phyloP scores from a whole-genome alignment of 2,113 vertebrate species.

The Mormyrus lacerda region DNA sequence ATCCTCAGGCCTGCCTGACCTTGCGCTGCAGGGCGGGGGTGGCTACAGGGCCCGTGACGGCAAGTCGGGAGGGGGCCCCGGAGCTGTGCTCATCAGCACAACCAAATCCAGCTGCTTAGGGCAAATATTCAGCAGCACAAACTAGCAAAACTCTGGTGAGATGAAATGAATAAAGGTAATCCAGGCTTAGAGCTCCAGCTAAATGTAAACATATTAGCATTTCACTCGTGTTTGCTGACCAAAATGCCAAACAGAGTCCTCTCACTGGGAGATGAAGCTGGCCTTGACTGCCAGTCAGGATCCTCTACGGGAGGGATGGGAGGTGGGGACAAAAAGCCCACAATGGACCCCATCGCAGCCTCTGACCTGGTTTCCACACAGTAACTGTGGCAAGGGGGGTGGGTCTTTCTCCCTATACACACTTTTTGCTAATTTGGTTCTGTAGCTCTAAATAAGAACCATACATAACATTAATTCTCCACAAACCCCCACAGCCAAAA shows the following conservation, averaged over 20 bases:
- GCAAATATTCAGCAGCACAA: not conserved
- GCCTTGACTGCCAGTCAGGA: not conserved
- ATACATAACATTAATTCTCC: not conserved
- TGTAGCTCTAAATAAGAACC: not conserved
- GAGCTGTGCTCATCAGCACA: not conserved
- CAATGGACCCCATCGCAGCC: not conserved
- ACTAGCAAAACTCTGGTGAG: not conserved
- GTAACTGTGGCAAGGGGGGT: not conserved
- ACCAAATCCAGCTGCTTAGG: not conserved
- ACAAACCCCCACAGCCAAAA: not conserved
- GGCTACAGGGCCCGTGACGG: not conserved
- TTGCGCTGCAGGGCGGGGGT: not conserved
- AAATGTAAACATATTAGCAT: constrained; percentile 4
- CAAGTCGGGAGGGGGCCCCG: not conserved
- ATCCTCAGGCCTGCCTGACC: not conserved
- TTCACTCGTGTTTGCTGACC: not conserved
- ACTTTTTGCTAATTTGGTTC: not conserved
- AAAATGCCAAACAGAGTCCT: not conserved
- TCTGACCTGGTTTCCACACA: not conserved
- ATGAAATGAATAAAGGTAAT: not conserved
- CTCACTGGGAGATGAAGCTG: not conserved
- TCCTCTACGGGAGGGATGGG: not conserved
- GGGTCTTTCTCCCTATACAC: not conserved
- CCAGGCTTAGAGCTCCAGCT: not conserved
- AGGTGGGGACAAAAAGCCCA: not conserved